Evolutionary conservation across 2,888 invertebrate genomes (phyloP).

Genomic region (Sialis lutaria): DNA sequence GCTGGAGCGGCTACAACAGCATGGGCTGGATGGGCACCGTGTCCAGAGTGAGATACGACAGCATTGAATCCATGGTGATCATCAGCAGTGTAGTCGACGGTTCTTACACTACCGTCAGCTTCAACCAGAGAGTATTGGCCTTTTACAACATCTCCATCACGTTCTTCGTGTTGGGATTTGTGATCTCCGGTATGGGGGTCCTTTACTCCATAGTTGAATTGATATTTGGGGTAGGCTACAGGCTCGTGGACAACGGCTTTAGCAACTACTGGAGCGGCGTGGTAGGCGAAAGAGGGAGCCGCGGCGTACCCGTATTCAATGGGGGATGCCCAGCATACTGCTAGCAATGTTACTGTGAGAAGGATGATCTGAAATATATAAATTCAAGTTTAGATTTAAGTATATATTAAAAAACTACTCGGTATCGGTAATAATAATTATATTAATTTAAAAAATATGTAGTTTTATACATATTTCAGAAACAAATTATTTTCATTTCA

Average conservation of each 20-base stretch:
- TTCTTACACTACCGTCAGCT: slow-evolving; percentile 37
- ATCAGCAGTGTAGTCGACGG: slow-evolving; percentile 39
- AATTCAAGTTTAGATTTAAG: too few relatives aligned
- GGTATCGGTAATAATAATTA: too few relatives aligned
- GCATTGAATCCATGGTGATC: slow-evolving; percentile 41
- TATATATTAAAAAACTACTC: too few relatives aligned
- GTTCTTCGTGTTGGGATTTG: slow-evolving; percentile 40
- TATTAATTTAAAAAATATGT: too few relatives aligned
- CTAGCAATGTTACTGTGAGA: too few relatives aligned
- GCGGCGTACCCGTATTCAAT: slow-evolving; percentile 1
- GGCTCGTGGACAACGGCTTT: background rate
- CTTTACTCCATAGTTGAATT: slow-evolving; percentile 39
- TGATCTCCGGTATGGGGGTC: slow-evolving; percentile 40
- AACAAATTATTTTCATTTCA: too few relatives aligned
- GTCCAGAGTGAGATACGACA: slow-evolving; percentile 19
- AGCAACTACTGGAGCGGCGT: background rate
- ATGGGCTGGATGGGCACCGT: too few relatives aligned
- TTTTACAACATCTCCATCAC: slow-evolving; percentile 43
- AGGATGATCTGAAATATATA: too few relatives aligned
- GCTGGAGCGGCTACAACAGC: background rate
- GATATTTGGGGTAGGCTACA: slow-evolving; percentile 33
- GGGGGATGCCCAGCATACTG: background rate
- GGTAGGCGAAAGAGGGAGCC: background rate
- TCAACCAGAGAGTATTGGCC: slow-evolving; percentile 38
- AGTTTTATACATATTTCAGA: too few relatives aligned